Base-by-base conservation (phyloP, 2,113 vertebrate species). In the Pedionomus torquatus region DNA sequence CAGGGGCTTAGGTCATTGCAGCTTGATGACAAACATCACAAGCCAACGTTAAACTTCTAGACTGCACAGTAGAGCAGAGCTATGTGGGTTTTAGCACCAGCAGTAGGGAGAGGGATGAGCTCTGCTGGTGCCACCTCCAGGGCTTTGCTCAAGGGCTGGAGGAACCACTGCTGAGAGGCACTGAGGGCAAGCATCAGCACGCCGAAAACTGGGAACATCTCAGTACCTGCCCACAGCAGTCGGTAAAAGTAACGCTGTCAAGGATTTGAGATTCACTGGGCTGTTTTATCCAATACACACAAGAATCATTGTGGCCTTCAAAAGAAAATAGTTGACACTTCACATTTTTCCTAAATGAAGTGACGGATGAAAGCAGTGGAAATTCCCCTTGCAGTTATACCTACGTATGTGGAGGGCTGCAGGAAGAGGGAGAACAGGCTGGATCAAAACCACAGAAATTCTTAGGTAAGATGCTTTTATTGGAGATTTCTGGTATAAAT, bases 121-220 rank as follows among this genome's bases (percentile, higher is more conserved):
- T 52, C 44, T 60, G 68, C 52, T 77, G 37, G 33, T 65, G 78
- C 64, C 51, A 21, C 5, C 11, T 44, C 70, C 49, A 51, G 43
- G 37, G 39, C 52, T 74, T 39, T 46, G 58, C 82, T 66, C 28
- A 19, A 3, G 2, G 13, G 39, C 21, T 1, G 2, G 20, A 10
- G 89, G 24, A 65, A 44, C 9, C 0, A 0, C 58, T 0, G 1
- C n/a, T 2, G 3, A 11, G 31, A 63, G 41, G 28, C 30, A 46
- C 44, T 46, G 18, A 43, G 58, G 33, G n/a, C 28, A 39, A 65
- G 37, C 33, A 48, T 14, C 48, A 1, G 1, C 35, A 20, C 1
- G 0, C 19, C 20, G 4, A 18, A 61, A 23, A 17, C 25, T 1
- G 1, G 11, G 25, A 13, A 48, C 28, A 33, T n/a, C 43, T 44